Percentiles rank a stretch among this genome's conserved stretches.
phyloP scores from a whole-genome alignment of 2,797 vertebrate genomes.

The Peromyscus eremicus region DNA sequence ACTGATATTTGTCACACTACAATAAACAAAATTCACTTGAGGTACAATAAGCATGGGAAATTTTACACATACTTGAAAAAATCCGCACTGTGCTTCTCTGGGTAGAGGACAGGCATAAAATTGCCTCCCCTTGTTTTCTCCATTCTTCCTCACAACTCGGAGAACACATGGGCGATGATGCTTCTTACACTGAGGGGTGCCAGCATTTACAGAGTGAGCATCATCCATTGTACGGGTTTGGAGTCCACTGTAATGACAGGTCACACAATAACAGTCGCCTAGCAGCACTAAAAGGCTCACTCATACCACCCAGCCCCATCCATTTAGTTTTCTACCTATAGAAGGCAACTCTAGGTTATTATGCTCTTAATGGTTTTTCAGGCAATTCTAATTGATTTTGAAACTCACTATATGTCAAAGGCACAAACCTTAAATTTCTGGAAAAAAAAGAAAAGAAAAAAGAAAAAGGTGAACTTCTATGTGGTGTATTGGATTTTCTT shows the following conservation, averaged over 20 bases:
- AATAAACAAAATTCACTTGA: neutral
- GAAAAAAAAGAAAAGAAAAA: neutral
- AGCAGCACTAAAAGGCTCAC: conserved; percentile 41
- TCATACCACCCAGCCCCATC: neutral
- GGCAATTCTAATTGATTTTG: neutral
- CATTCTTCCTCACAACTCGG: conserved; percentile 93
- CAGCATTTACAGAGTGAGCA: conserved; percentile 18
- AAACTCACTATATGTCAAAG: neutral
- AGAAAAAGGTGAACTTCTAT: neutral
- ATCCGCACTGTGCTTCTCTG: conserved; percentile 91
- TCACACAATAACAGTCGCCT: conserved; percentile 83
- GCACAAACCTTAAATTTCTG: neutral
- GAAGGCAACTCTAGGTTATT: neutral
- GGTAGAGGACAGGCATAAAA: conserved; percentile 95
- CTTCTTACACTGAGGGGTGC: conserved; percentile 89
- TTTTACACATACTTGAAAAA: conserved; percentile 92
- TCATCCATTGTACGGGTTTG: conserved; percentile 74
- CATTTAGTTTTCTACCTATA: neutral
- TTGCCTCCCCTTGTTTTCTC: conserved; percentile 94
- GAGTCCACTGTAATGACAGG: conserved; percentile 86
- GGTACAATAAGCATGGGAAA: neutral
- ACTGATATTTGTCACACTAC: neutral
- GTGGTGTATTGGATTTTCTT: neutral
- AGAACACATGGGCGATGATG: conserved; percentile 90
- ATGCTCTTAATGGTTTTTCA: neutral